Evolutionary conservation across 2,113 vertebrate species (phyloP).

Genomic region (Bubo scandiacus): DNA sequence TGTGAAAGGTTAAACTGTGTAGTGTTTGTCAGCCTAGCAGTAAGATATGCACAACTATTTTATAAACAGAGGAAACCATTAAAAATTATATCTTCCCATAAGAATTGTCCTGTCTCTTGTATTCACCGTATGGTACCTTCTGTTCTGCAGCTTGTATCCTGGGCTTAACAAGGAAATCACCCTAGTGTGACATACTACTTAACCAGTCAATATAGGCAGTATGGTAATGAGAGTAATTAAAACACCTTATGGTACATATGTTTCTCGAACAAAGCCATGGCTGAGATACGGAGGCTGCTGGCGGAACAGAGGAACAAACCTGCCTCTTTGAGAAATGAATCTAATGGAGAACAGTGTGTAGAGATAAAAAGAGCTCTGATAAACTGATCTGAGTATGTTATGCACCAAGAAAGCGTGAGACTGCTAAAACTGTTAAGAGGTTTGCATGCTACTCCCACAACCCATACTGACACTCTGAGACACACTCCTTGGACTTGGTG

Average conservation of each 20-base stretch:
- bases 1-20: background rate
- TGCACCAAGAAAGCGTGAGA: background rate
- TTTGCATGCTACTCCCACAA: background rate
- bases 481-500: background rate
- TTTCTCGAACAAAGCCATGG: background rate
- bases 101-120: background rate
- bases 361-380: background rate
- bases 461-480: background rate
- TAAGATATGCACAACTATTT: background rate
- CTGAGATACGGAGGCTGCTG: background rate
- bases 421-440: background rate
- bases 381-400: background rate
- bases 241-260: background rate
- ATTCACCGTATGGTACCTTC: background rate
- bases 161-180: slow-evolving; percentile 9
- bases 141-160: background rate
- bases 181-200: background rate
- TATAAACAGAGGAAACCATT: background rate
- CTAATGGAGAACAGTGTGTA: background rate
- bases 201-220: slow-evolving; percentile 7
- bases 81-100: background rate
- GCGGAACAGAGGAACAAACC: background rate
- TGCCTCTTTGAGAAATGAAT: background rate
- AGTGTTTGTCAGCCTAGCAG: background rate
- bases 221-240: slow-evolving; percentile 22